phyloP scores from a whole-genome alignment of 2,797 vertebrate species.

The Platalea minor region DNA sequence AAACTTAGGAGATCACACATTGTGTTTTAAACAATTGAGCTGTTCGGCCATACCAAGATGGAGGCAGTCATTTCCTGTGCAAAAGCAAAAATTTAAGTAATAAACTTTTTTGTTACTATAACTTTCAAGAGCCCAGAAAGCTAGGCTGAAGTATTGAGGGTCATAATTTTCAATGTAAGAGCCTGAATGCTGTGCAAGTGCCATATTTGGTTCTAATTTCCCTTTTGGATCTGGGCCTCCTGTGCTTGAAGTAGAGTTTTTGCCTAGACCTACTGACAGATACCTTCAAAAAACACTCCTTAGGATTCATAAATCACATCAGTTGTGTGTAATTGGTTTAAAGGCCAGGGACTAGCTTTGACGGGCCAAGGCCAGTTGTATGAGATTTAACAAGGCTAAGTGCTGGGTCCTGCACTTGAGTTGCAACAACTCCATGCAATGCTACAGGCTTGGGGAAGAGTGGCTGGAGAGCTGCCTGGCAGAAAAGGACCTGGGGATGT shows the following conservation, averaged over 20 bases:
- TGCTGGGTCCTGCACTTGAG: neutral
- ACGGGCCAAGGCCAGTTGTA: neutral
- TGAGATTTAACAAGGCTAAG: neutral
- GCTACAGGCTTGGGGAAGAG: too few relatives aligned
- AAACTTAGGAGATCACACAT: neutral
- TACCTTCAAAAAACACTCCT: neutral
- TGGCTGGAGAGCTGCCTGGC: too few relatives aligned
- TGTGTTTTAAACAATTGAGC: neutral
- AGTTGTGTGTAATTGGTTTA: neutral
- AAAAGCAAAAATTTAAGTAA: neutral
- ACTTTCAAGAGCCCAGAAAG: neutral
- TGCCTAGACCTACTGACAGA: neutral
- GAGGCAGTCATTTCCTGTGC: neutral
- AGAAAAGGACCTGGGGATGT: too few relatives aligned
- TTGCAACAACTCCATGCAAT: neutral
- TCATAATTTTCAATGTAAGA: neutral
- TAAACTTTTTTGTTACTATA: neutral
- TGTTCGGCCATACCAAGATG: neutral
- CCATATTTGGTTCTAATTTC: neutral
- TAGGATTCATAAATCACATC: neutral
- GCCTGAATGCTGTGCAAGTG: neutral
- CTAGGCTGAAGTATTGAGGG: neutral
- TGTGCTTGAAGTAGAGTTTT: neutral
- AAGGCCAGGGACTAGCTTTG: neutral
- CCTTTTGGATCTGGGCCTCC: neutral